These are phyloP conservation scores for Pseudorhombus dupliciocellatus DNA, from an alignment of 2,113 vertebrate genomes.

Conservation along the genomic window DNA sequence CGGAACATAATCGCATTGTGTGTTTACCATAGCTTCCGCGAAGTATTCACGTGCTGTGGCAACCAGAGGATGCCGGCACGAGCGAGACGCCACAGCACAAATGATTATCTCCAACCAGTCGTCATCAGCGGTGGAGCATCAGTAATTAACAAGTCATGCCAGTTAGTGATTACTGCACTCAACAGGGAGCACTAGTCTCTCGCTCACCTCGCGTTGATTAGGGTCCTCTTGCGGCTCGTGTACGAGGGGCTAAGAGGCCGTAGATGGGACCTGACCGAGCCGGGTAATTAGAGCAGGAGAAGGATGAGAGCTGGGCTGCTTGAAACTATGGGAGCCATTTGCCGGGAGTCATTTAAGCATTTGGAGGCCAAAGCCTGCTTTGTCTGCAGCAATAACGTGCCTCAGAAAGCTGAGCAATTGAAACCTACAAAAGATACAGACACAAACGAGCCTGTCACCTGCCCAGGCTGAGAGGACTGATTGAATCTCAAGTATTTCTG, in stretches of 20 bases:
- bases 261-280: conserved; percentile 51
- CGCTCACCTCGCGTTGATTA: conserved; percentile 65
- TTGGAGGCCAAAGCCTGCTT: conserved; percentile 22
- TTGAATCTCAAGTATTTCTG: neutral
- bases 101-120: conserved; percentile 53
- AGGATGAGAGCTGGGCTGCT: conserved; percentile 36
- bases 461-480: neutral
- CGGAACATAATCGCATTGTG: conserved; percentile 7
- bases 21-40: neutral
- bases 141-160: conserved; percentile 65
- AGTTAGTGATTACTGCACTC: conserved; percentile 62
- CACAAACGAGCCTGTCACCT: conserved; percentile 13
- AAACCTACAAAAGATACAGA: conserved; percentile 27
- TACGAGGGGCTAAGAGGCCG: conserved; percentile 62
- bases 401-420: conserved; percentile 37
- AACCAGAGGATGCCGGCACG: conserved; percentile 13
- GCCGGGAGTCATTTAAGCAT: conserved; percentile 38
- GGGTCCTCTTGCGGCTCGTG: conserved; percentile 63
- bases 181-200: conserved; percentile 42
- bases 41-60: neutral
- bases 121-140: conserved; percentile 56
- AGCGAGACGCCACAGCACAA: conserved; percentile 22
- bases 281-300: conserved; percentile 61
- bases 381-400: conserved; percentile 48
- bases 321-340: conserved; percentile 39